Evolutionary conservation across 1,140 invertebrate genomes (phyloP), one percentile per base, ranked within the genome.

Genomic region (Drosophila santomea): DNA sequence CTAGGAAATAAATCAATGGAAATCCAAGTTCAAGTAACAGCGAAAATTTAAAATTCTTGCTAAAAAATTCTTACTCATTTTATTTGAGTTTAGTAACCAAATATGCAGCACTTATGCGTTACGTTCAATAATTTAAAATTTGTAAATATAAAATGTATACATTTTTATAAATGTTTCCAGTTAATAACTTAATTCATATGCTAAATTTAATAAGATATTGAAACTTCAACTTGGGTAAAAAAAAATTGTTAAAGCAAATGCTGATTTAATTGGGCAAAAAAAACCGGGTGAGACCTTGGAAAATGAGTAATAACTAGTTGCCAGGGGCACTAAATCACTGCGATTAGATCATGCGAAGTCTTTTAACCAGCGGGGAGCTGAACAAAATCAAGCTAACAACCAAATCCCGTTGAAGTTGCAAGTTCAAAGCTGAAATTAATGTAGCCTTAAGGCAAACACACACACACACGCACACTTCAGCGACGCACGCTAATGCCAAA

Each of bases 341-440:
- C 25, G 36, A 77, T 85, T 74, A 80, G 44, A 66, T 84, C 77
- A 81, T 81, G 36, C 66, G 6, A 38, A 69, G 57, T 47, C 35
- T 47, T 68, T 25, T 63, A 64, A 54, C 17, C n/a, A 45, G 35
- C 47, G 15, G 56, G 32, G 36, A 35, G 32, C 44, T 7, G 11
- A 35, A 41, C 55, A 60, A 32, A 38, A 48, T 15, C 15, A 28
- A 68, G 62, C 50, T 66, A 64, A 74, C 68, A 75, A 25, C 28
- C 55, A 17, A 68, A 58, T 55, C 52, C 47, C 28, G 41, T 54
- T 23, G 32, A 15, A 43, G 32, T 61, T 66, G 45, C 82, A 74
- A 63, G 75, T 84, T 84, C 60, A 83, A 75, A 82, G 75, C 57
- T 35, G 39, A 74, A 62, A 47, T 64, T 45, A 52, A 38, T 60